These are phyloP conservation scores for Anguilla megastoma DNA, from an alignment of 2,797 vertebrate species.

Conservation along the genomic window DNA sequence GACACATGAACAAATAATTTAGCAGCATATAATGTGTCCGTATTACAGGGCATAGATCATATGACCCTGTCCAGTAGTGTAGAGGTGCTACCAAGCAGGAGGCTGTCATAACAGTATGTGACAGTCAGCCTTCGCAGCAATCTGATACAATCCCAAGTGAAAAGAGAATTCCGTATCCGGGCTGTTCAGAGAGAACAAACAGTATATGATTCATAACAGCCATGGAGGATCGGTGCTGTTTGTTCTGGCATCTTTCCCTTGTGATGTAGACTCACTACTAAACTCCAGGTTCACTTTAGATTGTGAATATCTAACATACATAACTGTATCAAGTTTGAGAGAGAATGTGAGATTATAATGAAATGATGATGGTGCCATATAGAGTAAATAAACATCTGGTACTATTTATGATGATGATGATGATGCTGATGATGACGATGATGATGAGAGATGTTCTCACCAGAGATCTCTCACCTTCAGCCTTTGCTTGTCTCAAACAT, in stretches of 20 bases:
- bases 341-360: not conserved
- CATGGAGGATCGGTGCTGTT: not conserved
- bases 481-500: not conserved
- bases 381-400: not conserved
- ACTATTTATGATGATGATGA: not conserved
- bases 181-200: conserved; percentile 5
- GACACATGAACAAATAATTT: not conserved
- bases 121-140: not conserved
- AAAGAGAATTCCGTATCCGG: not conserved
- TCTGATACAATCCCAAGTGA: conserved; percentile 5
- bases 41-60: not conserved
- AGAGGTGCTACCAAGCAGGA: not conserved
- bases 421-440: not conserved
- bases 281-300: not conserved
- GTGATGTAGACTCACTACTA: not conserved
- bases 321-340: not conserved
- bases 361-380: not conserved
- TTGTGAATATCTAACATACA: not conserved
- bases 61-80: not conserved
- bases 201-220: conserved; percentile 15
- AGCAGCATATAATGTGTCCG: not conserved
- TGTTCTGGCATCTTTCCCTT: not conserved
- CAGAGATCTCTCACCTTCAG: not conserved
- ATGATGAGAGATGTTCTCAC: not conserved
- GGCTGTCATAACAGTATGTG: conserved; percentile 5